Percentiles rank a stretch among this genome's conserved stretches.
These are phyloP conservation scores for Anableps anableps DNA, from an alignment of 2,797 vertebrate species.

Conservation along the genomic window DNA sequence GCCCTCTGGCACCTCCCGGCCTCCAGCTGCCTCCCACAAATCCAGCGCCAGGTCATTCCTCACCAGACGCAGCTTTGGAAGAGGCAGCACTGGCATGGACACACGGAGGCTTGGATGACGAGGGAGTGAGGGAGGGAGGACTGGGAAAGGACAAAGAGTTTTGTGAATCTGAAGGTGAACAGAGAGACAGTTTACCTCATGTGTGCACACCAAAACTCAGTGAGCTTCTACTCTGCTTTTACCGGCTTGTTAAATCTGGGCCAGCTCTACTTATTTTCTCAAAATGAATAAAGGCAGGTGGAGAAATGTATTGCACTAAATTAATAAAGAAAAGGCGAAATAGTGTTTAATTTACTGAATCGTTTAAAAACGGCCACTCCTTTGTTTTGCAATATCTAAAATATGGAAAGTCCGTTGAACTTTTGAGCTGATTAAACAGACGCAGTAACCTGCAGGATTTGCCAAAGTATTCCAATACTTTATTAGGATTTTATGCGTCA, in stretches of 20 bases:
- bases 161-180: constrained; percentile 57
- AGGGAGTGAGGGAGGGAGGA: constrained; percentile 27
- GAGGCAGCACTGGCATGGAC: constrained; percentile 56
- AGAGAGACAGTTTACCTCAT: constrained; percentile 13
- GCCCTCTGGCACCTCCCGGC: constrained; percentile 60
- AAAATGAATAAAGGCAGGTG: background rate
- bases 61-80: constrained; percentile 67
- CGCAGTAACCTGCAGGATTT: background rate
- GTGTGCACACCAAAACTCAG: constrained; percentile 13
- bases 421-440: background rate
- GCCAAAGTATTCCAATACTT: background rate
- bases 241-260: background rate
- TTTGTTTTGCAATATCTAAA: background rate
- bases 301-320: background rate
- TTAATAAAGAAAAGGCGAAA: background rate
- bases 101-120: constrained; percentile 26
- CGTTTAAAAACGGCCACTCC: background rate
- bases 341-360: background rate
- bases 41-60: constrained; percentile 71
- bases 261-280: background rate
- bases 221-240: background rate
- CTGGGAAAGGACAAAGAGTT: constrained; percentile 31
- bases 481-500: background rate
- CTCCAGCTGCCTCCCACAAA: constrained; percentile 73
- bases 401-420: background rate